phyloP scores from a whole-genome alignment of 2,113 vertebrate species.

The Malurus alboscapulatus region DNA sequence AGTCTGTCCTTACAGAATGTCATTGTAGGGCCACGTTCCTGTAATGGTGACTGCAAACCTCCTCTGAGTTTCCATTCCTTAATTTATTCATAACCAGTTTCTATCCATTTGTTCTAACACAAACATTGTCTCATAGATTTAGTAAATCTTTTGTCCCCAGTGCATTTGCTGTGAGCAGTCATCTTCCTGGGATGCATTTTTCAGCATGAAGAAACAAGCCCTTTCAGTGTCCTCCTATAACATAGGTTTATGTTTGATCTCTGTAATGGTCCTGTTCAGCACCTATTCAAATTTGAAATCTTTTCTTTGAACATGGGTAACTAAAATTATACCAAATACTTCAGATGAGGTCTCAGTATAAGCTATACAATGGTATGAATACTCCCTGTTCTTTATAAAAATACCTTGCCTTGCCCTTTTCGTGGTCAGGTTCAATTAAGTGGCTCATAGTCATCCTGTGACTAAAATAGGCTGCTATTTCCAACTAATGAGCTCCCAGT shows the following conservation, averaged over 20 bases:
- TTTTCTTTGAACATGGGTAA: neutral
- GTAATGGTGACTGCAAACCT: neutral
- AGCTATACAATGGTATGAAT: neutral
- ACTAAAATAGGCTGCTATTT: slow-evolving; percentile 30
- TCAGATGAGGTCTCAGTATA: neutral
- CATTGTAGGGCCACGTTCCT: neutral
- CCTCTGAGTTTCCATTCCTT: neutral
- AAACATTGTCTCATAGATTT: neutral
- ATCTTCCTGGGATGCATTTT: neutral
- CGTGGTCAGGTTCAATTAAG: slow-evolving; percentile 32
- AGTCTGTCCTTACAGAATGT: neutral
- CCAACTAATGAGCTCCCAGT: slow-evolving; percentile 29
- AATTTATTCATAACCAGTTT: neutral
- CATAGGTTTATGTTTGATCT: neutral
- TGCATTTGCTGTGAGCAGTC: neutral
- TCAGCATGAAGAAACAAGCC: neutral
- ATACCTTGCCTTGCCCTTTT: slow-evolving; percentile 25
- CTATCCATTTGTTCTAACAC: neutral
- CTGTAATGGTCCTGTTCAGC: neutral
- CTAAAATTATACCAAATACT: neutral
- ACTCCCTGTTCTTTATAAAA: neutral
- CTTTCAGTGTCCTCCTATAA: neutral
- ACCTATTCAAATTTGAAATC: neutral
- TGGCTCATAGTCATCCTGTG: neutral
- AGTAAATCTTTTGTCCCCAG: neutral